Evolutionary conservation across 2,888 invertebrate genomes (phyloP).

Genomic region (Brenthis daphne): DNA sequence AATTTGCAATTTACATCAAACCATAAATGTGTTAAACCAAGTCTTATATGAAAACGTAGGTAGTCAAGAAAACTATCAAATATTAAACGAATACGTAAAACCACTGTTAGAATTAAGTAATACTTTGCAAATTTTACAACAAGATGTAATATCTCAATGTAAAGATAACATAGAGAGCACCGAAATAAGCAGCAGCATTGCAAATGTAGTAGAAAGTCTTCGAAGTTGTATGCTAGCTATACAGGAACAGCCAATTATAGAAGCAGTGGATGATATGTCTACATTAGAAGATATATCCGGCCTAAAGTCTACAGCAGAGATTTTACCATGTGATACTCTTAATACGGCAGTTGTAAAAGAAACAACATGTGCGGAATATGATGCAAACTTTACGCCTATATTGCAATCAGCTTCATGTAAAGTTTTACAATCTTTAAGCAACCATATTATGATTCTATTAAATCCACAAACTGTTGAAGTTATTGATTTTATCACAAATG

Average conservation of each 20-base stretch:
- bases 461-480: constrained; percentile 63
- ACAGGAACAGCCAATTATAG: constrained; percentile 72
- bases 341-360: constrained; percentile 58
- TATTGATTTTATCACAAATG: constrained; percentile 64
- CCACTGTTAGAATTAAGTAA: constrained; percentile 71
- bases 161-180: constrained; percentile 55
- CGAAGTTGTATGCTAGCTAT: constrained; percentile 74
- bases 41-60: constrained; percentile 61
- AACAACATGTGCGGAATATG: constrained; percentile 48
- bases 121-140: constrained; percentile 71
- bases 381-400: constrained; percentile 42
- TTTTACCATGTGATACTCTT: constrained; percentile 63
- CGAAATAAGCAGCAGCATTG: constrained; percentile 59
- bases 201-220: constrained; percentile 64
- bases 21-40: constrained; percentile 62
- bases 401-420: constrained; percentile 51
- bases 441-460: constrained; percentile 63
- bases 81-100: constrained; percentile 67
- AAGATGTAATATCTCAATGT: constrained; percentile 71
- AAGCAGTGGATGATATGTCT: constrained; percentile 78
- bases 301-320: constrained; percentile 79
- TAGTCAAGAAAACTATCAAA: constrained; percentile 54
- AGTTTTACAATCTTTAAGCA: constrained; percentile 61
- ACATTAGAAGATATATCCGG: constrained; percentile 82
- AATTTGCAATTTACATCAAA: constrained; percentile 63